Conservation (phyloP, 2,797 vertebrate species). For the Semaprochilodus insignis region DNA sequence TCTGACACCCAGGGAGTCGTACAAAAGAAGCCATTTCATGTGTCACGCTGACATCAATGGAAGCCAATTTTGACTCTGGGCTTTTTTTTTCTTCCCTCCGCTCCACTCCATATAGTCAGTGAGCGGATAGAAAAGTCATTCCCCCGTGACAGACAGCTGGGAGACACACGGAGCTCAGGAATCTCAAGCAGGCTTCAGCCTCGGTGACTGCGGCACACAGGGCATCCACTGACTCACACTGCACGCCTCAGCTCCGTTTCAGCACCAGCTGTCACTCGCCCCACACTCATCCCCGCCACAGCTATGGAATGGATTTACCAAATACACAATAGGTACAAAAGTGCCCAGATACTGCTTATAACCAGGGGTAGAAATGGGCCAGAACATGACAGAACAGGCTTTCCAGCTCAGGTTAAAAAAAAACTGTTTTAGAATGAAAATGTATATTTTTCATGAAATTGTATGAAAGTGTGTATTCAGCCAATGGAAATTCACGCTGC, state of each 20-base stretch:
- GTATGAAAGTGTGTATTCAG: no score
- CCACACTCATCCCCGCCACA: slow-evolving; percentile 27
- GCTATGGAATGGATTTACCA: neutral
- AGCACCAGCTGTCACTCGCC: slow-evolving; percentile 32
- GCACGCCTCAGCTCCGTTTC: slow-evolving; percentile 22
- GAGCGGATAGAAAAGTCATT: slow-evolving; percentile 44
- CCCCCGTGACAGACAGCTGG: slow-evolving; percentile 51
- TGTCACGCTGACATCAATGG: slow-evolving; percentile 46
- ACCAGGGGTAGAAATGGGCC: no score
- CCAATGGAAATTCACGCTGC: no score
- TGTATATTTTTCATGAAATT: no score
- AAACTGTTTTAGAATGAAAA: no score
- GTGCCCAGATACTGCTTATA: slow-evolving; percentile 1
- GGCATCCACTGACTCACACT: slow-evolving; percentile 17
- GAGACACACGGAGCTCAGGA: slow-evolving; percentile 16
- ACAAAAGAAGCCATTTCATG: slow-evolving; percentile 56
- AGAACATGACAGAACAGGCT: no score
- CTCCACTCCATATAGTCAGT: slow-evolving; percentile 33
- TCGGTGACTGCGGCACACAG: slow-evolving; percentile 28
- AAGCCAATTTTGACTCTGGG: slow-evolving; percentile 37
- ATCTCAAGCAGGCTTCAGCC: slow-evolving; percentile 37
- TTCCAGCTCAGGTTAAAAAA: no score
- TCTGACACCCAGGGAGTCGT: slow-evolving; percentile 12
- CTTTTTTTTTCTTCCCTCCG: neutral
- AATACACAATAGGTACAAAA: neutral